These are phyloP conservation scores for Drosophila eohydei DNA, from an alignment of 2,888 invertebrate genomes.

Conservation along the genomic window DNA sequence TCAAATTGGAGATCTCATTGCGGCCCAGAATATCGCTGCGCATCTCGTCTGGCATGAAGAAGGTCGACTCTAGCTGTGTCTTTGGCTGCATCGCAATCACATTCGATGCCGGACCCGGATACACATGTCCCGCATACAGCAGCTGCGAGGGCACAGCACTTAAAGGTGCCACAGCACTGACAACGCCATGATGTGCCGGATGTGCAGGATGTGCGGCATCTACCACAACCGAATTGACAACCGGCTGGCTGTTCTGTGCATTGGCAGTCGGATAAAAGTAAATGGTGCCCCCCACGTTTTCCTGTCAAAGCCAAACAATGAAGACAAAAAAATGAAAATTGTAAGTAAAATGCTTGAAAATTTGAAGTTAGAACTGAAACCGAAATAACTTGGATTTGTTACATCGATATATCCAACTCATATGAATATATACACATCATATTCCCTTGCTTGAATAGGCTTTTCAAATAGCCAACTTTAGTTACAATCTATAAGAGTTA, in stretches of 20 bases:
- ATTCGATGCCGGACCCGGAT: slow-evolving; percentile 85
- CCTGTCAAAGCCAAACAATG: slow-evolving; percentile 86
- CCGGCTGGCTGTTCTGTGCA: slow-evolving; percentile 83
- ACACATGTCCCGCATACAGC: slow-evolving; percentile 84
- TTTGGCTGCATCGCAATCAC: slow-evolving; percentile 85
- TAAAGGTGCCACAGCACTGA: slow-evolving; percentile 71
- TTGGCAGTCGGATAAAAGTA: slow-evolving; percentile 93
- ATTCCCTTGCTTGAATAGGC: not conserved
- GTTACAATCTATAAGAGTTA: not conserved
- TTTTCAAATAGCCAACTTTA: not conserved
- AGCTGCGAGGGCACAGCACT: slow-evolving; percentile 79
- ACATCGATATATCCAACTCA: not conserved
- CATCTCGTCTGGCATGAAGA: slow-evolving; percentile 94
- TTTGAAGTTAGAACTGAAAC: not conserved
- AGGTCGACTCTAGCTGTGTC: slow-evolving; percentile 87
- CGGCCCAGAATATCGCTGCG: slow-evolving; percentile 85
- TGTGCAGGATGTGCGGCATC: slow-evolving; percentile 60
- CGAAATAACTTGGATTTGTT: not conserved
- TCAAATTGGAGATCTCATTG: slow-evolving; percentile 86
- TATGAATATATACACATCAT: not conserved
- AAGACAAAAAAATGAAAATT: not conserved
- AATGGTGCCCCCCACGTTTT: slow-evolving; percentile 97
- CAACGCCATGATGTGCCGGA: slow-evolving; percentile 74
- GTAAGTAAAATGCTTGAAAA: not conserved
- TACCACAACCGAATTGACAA: slow-evolving; percentile 81